Evolutionary conservation across 2,113 vertebrate species (phyloP).

Genomic region (Microtus pennsylvanicus): DNA sequence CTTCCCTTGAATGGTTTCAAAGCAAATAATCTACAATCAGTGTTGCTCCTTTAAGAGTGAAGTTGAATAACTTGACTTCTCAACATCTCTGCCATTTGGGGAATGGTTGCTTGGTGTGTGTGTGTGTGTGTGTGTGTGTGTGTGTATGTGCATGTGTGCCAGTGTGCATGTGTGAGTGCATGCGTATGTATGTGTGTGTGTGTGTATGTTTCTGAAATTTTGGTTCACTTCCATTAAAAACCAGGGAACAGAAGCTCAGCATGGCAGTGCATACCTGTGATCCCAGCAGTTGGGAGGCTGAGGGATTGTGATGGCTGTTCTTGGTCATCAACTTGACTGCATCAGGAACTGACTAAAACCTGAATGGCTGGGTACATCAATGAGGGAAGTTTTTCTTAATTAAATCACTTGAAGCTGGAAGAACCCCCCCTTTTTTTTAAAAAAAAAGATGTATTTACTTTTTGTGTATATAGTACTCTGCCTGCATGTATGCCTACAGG

Average conservation of each 20-base stretch:
- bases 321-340: not conserved
- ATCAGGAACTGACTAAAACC: not conserved
- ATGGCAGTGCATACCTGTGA: not conserved
- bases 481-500: too few species aligned
- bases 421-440: too few species aligned
- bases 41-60: slow-evolving; percentile 12
- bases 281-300: not conserved
- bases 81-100: slow-evolving; percentile 14
- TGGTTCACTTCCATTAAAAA: slow-evolving; percentile 2
- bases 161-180: not conserved
- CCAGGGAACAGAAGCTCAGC: slow-evolving; percentile 14
- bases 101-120: not conserved
- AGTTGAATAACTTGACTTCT: not conserved
- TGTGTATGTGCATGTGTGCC: not conserved
- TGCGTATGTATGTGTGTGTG: not conserved
- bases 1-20: not conserved
- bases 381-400: not conserved
- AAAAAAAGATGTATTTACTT: too few species aligned
- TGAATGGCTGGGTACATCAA: not conserved
- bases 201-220: not conserved
- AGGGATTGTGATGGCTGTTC: not conserved
- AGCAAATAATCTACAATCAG: slow-evolving; percentile 8
- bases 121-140: not conserved
- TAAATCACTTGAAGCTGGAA: not conserved
- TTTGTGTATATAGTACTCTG: too few species aligned